Percentiles rank a stretch among this genome's conserved stretches.
phyloP scores from a whole-genome alignment of 2,888 invertebrate species.

The Platerodrilus igneus region DNA sequence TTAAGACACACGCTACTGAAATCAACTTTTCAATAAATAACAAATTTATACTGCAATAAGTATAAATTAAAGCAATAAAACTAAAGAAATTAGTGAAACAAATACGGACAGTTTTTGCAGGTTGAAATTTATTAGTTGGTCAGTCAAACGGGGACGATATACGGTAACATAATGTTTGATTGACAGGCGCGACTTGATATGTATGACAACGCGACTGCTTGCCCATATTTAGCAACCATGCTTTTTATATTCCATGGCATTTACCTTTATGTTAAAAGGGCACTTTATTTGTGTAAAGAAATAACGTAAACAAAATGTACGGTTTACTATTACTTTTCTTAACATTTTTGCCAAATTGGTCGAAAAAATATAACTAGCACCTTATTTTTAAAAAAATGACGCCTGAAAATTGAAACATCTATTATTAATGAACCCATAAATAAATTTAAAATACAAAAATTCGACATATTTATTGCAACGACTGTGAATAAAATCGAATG shows the following conservation, averaged over 20 bases:
- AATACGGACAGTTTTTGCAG: slow-evolving; percentile 38
- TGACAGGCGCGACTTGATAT: slow-evolving; percentile 36
- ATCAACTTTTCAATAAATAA: no score
- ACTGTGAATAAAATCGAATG: slow-evolving; percentile 33
- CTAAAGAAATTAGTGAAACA: slow-evolving; percentile 36
- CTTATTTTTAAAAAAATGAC: no score
- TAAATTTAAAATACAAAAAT: slow-evolving; percentile 33
- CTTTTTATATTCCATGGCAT: slow-evolving; percentile 17
- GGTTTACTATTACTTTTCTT: no score
- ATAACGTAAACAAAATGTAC: no score
- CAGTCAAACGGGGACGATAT: slow-evolving; percentile 35
- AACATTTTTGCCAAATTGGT: no score
- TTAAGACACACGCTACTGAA: no score
- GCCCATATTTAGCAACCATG: slow-evolving; percentile 18
- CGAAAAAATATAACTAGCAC: no score
- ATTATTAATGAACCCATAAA: slow-evolving; percentile 36
- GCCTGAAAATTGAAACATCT: slow-evolving; percentile 26
- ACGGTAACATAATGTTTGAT: slow-evolving; percentile 38
- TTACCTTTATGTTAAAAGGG: no score
- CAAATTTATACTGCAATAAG: no score
- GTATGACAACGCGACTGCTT: slow-evolving; percentile 28
- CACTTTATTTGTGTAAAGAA: neutral
- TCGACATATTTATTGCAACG: slow-evolving; percentile 35
- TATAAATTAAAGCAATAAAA: no score
- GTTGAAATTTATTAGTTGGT: slow-evolving; percentile 40